A percentile compares a stretch with the other conserved stretches of the same genome.
Conservation (phyloP, 2,888 invertebrate species). For the Clunio marinus region DNA sequence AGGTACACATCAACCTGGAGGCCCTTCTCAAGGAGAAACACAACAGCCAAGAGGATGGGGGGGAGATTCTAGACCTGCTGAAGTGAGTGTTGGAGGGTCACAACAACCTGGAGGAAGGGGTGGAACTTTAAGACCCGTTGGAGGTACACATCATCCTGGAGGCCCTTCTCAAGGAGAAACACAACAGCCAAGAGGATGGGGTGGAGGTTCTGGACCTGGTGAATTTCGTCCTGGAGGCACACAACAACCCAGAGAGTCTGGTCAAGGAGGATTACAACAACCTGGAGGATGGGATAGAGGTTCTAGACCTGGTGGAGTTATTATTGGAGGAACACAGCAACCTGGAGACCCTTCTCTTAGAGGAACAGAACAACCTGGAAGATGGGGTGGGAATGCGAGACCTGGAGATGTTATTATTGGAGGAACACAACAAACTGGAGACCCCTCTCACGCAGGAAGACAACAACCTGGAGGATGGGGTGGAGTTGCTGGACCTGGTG, state of each 20-base stretch:
- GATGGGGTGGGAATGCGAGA: not conserved
- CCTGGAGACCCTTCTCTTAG: not conserved
- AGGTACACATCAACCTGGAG: no score
- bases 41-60: not conserved
- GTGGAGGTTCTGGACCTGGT: not conserved
- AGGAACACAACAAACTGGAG: not conserved
- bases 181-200: not conserved
- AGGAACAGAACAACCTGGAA: not conserved
- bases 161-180: not conserved
- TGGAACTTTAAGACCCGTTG: not conserved
- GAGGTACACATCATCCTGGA: not conserved
- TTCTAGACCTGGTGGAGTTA: not conserved
- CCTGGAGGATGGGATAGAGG: not conserved
- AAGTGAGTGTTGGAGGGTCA: not conserved
- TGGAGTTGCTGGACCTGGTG: not conserved
- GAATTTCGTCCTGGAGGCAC: not conserved
- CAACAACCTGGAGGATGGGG: not conserved
- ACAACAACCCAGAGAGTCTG: no score
- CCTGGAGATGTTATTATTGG: not conserved
- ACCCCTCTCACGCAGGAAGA: not conserved
- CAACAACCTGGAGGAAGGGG: no score
- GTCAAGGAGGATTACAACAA: no score
- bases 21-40: not conserved
- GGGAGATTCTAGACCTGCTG: not conserved
- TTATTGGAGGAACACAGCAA: slow-evolving; percentile 11